Conservation (phyloP, 2,797 vertebrate genomes). For the Xenopus petersii region DNA sequence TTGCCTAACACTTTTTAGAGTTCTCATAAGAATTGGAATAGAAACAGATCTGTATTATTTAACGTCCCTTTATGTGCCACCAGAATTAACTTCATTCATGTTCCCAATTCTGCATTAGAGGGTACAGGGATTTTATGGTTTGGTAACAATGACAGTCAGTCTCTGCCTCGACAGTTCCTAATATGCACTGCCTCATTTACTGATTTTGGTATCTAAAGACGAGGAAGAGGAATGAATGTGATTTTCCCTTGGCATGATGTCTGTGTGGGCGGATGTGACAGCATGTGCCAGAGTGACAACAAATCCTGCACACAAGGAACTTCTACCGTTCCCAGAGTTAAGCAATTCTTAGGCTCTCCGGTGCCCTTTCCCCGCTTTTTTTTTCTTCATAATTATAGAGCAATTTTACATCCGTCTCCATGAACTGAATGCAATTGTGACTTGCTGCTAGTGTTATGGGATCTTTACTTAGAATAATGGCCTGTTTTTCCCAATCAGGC, state of each 20-base stretch:
- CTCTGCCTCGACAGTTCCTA: constrained; percentile 4
- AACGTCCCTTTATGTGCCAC: background rate
- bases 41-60: background rate
- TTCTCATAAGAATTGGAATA: background rate
- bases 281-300: constrained; percentile 19
- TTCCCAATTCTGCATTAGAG: background rate
- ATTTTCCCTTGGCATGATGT: constrained; percentile 30
- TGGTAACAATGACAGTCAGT: background rate
- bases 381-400: constrained; percentile 11
- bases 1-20: too few species aligned
- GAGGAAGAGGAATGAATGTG: constrained; percentile 9
- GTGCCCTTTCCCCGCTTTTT: constrained; percentile 3
- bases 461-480: background rate
- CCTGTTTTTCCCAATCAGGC: background rate
- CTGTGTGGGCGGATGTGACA: constrained; percentile 39
- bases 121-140: background rate
- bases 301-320: constrained; percentile 20
- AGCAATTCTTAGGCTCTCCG: background rate
- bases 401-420: background rate
- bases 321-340: constrained; percentile 14
- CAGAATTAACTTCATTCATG: background rate
- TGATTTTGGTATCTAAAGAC: constrained; percentile 19
- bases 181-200: constrained; percentile 16
- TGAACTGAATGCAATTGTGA: background rate
- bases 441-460: background rate